Conservation (phyloP, 1,140 invertebrate species). For the Agraylea sexmaculata region DNA sequence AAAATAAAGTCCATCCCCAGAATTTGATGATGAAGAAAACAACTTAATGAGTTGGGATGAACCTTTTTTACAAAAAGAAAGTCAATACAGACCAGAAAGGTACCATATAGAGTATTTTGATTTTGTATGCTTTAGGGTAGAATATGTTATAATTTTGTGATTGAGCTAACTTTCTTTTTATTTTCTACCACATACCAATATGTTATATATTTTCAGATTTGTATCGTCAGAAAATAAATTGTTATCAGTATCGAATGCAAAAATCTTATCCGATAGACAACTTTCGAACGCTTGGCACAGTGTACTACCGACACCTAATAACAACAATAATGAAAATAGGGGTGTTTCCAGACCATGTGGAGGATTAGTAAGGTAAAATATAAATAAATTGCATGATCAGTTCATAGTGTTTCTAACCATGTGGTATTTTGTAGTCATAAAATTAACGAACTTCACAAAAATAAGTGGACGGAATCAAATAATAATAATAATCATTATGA, state of each 20-base stretch:
- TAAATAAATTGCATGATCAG: neutral
- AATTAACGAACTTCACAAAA: slow-evolving; percentile 35
- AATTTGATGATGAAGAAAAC: slow-evolving; percentile 27
- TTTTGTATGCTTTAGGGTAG: no score
- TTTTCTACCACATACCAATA: neutral
- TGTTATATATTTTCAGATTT: slow-evolving; percentile 16
- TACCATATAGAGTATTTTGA: slow-evolving; percentile 15
- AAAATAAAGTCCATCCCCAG: slow-evolving; percentile 33
- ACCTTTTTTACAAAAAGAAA: slow-evolving; percentile 25
- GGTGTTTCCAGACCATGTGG: slow-evolving; percentile 13
- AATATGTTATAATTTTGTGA: neutral
- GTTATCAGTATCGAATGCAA: slow-evolving; percentile 8
- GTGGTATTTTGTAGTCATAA: slow-evolving; percentile 36
- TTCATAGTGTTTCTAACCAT: neutral
- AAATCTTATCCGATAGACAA: slow-evolving; percentile 10
- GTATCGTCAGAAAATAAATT: slow-evolving; percentile 7
- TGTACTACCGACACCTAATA: slow-evolving; percentile 12
- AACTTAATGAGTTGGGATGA: slow-evolving; percentile 28
- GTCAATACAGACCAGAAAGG: slow-evolving; percentile 24
- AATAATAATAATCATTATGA: slow-evolving; percentile 31
- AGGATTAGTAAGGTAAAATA: slow-evolving; percentile 16
- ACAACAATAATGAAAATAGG: no score
- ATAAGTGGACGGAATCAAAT: slow-evolving; percentile 27
- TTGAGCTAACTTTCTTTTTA: neutral
- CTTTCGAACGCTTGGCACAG: slow-evolving; percentile 16